These are phyloP conservation scores for Pionites leucogaster DNA, from an alignment of 2,113 vertebrate genomes.

Conservation along the genomic window DNA sequence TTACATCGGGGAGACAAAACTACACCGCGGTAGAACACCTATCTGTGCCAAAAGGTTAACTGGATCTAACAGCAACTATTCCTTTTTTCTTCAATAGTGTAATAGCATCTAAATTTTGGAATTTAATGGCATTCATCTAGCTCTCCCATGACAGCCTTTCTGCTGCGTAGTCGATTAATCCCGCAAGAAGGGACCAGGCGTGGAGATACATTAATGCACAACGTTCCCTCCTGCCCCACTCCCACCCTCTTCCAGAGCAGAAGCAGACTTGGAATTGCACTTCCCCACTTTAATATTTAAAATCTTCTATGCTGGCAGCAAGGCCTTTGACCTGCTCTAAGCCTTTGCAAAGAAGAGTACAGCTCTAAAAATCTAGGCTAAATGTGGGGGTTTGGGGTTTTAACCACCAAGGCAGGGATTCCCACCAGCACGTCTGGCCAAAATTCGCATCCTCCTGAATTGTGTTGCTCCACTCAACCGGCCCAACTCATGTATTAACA, in stretches of 20 bases:
- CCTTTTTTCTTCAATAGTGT: background rate
- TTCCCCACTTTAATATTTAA: background rate
- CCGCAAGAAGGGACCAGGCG: background rate
- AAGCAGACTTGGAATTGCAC: background rate
- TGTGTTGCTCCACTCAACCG: background rate
- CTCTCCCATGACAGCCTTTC: background rate
- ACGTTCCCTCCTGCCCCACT: background rate
- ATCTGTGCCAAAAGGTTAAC: background rate
- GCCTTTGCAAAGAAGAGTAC: background rate
- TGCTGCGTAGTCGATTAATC: background rate
- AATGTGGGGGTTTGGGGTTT: background rate
- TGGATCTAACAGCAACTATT: background rate
- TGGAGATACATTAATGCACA: background rate
- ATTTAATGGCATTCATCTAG: background rate
- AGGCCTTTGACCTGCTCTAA: background rate
- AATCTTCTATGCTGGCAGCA: background rate
- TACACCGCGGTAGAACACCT: background rate
- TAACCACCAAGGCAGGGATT: accelerated
- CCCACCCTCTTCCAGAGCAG: background rate
- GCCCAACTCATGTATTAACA: no score
- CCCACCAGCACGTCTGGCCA: background rate
- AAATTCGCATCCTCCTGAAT: background rate
- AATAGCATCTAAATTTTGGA: background rate
- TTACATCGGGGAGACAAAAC: background rate
- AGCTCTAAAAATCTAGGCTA: background rate